Evolutionary conservation across 2,797 vertebrate species (phyloP).

Genomic region (Sylvilagus floridanus): DNA sequence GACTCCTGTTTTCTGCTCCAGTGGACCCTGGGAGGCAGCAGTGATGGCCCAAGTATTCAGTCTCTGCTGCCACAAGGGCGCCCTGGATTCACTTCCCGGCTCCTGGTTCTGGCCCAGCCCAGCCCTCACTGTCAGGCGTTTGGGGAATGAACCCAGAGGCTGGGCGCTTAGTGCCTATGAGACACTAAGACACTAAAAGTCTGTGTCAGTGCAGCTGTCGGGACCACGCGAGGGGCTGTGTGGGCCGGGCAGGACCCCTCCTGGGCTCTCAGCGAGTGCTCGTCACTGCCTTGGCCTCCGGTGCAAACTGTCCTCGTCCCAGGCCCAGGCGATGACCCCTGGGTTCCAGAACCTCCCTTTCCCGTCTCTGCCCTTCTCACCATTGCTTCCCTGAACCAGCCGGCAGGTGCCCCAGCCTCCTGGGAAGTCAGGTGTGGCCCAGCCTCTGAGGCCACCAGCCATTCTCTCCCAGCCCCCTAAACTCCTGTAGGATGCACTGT

Average conservation of each 20-base stretch:
- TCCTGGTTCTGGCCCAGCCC: too few species aligned
- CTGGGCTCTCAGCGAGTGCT: fast-evolving
- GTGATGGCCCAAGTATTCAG: too few species aligned
- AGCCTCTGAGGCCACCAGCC: background rate
- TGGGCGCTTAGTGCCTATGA: too few species aligned
- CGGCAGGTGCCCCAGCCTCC: background rate
- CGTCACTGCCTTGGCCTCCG: fast-evolving
- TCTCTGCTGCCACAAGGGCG: too few species aligned
- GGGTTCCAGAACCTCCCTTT: background rate
- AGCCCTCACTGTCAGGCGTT: too few species aligned
- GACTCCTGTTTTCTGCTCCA: too few species aligned
- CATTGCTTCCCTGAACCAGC: background rate
- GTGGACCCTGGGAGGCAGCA: too few species aligned
- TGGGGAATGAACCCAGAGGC: too few species aligned
- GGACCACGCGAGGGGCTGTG: fast-evolving
- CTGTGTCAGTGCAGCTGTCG: too few species aligned
- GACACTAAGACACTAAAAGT: background rate
- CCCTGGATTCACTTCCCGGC: too few species aligned
- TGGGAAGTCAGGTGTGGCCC: fast-evolving
- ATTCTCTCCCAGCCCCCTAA: fast-evolving
- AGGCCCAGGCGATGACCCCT: fast-evolving
- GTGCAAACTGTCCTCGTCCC: background rate
- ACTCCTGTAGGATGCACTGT: background rate
- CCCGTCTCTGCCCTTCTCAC: background rate
- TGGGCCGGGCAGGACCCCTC: fast-evolving